Base-by-base conservation (phyloP, 2,113 vertebrate genomes). In the Cyphomyrus discorhynchus region DNA sequence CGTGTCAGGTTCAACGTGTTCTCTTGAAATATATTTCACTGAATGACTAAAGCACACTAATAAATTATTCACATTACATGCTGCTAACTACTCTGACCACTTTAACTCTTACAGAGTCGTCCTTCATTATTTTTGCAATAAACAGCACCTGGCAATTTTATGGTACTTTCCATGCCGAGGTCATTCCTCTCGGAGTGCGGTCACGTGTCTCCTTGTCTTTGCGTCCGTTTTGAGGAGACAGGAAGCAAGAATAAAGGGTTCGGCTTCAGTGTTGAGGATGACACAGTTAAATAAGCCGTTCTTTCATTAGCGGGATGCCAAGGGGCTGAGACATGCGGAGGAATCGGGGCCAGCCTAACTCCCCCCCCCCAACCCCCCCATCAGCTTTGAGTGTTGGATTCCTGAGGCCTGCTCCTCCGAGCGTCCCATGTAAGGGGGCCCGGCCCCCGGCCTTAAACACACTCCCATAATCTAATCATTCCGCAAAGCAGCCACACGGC, bases 391-490 rank as follows among this genome's bases (percentile, higher is more conserved):
- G 27, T 95, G 92, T 91, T 47, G 31, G 50, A 58, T 45, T 47
- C 39, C 58, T 84, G 42, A 86, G 93, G 95, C 95, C 35, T 39
- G 35, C 96, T 17, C 95, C 92, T 91, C 90, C 92, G 80, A 90
- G 95, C 95, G 95, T 95, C 93, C 91, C 91, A 94, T 94, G 94
- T 93, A 95, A 92, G 90, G 95, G 52, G 90, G 92, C 97, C 96
- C 96, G 95, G 93, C 95, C 95, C 94, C 96, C 93, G 94, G 94
- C 95, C 96, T 95, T 96, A 94, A 91, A 91, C 82, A 85, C 95
- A 94, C 96, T 96, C 96, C 95, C 96, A 92, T 93, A 97, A 96
- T 96, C 96, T 95, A 96, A 96, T 96, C 92, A 96, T 96, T 96
- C 97, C 95, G 62, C 91, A 91, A 91, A 93, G 87, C 82, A 91